phyloP scores from a whole-genome alignment of 1,140 invertebrate genomes.

The Prorops nasuta region DNA sequence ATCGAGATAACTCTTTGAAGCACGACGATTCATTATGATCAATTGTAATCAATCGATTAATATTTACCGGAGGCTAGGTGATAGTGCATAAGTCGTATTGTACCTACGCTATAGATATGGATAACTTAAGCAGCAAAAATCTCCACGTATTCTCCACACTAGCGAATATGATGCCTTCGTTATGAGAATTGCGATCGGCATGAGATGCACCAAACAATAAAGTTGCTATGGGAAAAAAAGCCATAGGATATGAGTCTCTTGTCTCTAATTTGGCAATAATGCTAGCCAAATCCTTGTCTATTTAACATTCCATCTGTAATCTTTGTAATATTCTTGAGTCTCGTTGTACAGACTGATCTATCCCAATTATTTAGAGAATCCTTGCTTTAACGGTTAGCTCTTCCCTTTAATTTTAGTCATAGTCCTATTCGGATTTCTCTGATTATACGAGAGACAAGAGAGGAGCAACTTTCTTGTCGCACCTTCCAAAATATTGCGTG shows the following conservation, averaged over 20 bases:
- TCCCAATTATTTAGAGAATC: too few species aligned
- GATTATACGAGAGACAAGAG: constrained; percentile 16
- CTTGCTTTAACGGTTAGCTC: too few species aligned
- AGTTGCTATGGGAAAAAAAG: constrained; percentile 37
- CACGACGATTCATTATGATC: too few species aligned
- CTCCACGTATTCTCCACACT: constrained; percentile 39
- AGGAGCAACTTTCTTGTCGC: constrained; percentile 5
- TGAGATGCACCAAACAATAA: constrained; percentile 48
- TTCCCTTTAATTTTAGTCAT: too few species aligned
- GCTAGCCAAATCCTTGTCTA: too few species aligned
- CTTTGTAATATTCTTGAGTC: too few species aligned
- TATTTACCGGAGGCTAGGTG: constrained; percentile 29
- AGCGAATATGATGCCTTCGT: constrained; percentile 46
- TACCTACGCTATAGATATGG: constrained; percentile 39
- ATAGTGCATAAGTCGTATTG: constrained; percentile 38
- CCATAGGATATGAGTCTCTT: constrained; percentile 21
- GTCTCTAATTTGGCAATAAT: constrained; percentile 21
- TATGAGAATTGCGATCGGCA: constrained; percentile 40
- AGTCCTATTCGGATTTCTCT: too few species aligned
- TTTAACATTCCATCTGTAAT: too few species aligned
- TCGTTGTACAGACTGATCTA: too few species aligned
- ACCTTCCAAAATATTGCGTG: not conserved
- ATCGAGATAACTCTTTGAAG: too few species aligned
- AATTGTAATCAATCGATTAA: constrained; percentile 1
- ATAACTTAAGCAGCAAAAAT: constrained; percentile 34